Percentiles rank a stretch among this genome's conserved stretches.
These are phyloP conservation scores for Lithophane socia DNA, from an alignment of 2,888 invertebrate genomes.

Conservation along the genomic window DNA sequence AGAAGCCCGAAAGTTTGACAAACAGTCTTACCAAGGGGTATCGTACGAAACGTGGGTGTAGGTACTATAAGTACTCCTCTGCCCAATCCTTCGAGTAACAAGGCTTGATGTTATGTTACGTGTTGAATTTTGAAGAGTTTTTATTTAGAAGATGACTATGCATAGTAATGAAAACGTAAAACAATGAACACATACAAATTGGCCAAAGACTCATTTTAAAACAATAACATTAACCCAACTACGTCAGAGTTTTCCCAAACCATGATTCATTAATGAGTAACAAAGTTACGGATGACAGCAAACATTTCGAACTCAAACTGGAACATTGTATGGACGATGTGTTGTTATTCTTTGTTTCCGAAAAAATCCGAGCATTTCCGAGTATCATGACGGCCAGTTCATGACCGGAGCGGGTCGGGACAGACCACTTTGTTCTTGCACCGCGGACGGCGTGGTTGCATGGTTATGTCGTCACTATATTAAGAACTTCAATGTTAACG, in stretches of 20 bases:
- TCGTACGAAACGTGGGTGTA: too few species aligned
- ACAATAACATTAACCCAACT: conserved; percentile 25
- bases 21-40: too few species aligned
- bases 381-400: not conserved
- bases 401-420: too few species aligned
- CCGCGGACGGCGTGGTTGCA: conserved; percentile 10
- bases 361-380: conserved; percentile 13
- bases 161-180: not conserved
- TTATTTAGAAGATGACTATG: too few species aligned
- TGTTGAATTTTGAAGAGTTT: too few species aligned
- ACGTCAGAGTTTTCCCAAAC: conserved; percentile 22
- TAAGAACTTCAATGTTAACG: conserved; percentile 21
- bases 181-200: not conserved
- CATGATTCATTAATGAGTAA: conserved; percentile 50
- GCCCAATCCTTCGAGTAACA: too few species aligned
- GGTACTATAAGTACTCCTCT: too few species aligned
- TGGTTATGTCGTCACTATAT: conserved; percentile 32
- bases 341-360: conserved; percentile 24
- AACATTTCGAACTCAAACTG: conserved; percentile 4
- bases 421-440: conserved; percentile 34
- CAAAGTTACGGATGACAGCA: conserved; percentile 1
- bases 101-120: too few species aligned
- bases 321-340: not conserved
- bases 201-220: conserved; percentile 8
- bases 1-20: too few species aligned